phyloP scores from a whole-genome alignment of 2,888 invertebrate genomes.

The Dicyrtomina minuta region DNA sequence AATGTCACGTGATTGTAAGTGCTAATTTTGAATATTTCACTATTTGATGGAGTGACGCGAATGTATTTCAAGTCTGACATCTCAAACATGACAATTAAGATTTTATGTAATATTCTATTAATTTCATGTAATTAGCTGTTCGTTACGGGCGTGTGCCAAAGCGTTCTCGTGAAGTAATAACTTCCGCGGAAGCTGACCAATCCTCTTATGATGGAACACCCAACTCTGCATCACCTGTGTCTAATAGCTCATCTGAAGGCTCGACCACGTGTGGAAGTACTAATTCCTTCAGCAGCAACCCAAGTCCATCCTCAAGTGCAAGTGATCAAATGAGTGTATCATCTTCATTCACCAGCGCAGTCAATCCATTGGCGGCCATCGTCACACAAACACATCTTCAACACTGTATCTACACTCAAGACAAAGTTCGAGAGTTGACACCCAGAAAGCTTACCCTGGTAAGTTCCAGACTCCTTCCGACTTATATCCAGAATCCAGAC shows the following conservation, averaged over 20 bases:
- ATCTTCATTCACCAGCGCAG: conserved; percentile 60
- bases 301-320: conserved; percentile 40
- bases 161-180: conserved; percentile 75
- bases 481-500: background rate
- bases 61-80: background rate
- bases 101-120: too few relatives aligned
- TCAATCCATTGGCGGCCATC: conserved; percentile 48
- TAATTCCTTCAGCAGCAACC: conserved; percentile 29
- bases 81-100: too few relatives aligned
- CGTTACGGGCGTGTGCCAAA: conserved; percentile 96
- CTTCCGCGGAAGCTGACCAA: conserved; percentile 58
- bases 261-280: conserved; percentile 49
- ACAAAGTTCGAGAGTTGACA: conserved; percentile 58
- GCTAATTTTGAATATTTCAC: background rate
- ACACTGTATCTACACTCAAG: conserved; percentile 85
- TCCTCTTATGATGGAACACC: conserved; percentile 58
- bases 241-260: conserved; percentile 51
- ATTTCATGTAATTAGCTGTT: conserved; percentile 71
- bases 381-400: conserved; percentile 71
- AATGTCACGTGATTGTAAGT: conserved; percentile 95
- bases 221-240: conserved; percentile 54
- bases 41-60: too few relatives aligned
- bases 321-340: conserved; percentile 62
- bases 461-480: conserved; percentile 16
- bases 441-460: conserved; percentile 52